A percentile compares a stretch with the other conserved stretches of the same genome.
phyloP scores from a whole-genome alignment of 2,113 vertebrate genomes.

The Procavia capensis region DNA sequence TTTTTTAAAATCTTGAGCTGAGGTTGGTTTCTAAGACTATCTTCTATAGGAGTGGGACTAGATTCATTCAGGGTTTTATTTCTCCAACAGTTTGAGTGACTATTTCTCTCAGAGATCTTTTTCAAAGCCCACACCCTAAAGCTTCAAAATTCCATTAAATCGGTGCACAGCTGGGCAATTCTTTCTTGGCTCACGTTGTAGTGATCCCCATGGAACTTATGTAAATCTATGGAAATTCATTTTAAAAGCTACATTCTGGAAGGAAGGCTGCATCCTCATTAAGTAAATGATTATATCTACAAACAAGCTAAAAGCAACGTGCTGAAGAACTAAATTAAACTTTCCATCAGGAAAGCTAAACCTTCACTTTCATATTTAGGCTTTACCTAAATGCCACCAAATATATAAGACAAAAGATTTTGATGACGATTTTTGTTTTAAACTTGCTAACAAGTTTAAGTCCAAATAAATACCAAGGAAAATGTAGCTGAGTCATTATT shows the following conservation, averaged over 20 bases:
- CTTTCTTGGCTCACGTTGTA: conserved; percentile 78
- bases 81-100: conserved; percentile 63
- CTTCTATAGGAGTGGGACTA: conserved; percentile 41
- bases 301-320: conserved; percentile 69
- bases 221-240: conserved; percentile 82
- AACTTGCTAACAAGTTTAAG: background rate
- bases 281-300: conserved; percentile 69
- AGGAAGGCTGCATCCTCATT: conserved; percentile 68
- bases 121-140: conserved; percentile 49
- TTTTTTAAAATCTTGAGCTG: conserved; percentile 17
- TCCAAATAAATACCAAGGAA: background rate
- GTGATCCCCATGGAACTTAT: conserved; percentile 76
- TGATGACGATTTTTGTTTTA: background rate
- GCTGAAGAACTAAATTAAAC: conserved; percentile 74
- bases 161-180: conserved; percentile 64
- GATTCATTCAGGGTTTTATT: conserved; percentile 64
- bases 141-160: conserved; percentile 77
- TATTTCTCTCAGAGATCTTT: conserved; percentile 70
- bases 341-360: conserved; percentile 74
- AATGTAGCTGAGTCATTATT: background rate
- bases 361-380: conserved; percentile 20
- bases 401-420: conserved; percentile 5
- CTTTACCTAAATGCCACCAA: conserved; percentile 58
- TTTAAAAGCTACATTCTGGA: conserved; percentile 74
- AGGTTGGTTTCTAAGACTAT: conserved; percentile 57